Conservation (phyloP, 2,797 vertebrate species). For the Sciaenops ocellatus region DNA sequence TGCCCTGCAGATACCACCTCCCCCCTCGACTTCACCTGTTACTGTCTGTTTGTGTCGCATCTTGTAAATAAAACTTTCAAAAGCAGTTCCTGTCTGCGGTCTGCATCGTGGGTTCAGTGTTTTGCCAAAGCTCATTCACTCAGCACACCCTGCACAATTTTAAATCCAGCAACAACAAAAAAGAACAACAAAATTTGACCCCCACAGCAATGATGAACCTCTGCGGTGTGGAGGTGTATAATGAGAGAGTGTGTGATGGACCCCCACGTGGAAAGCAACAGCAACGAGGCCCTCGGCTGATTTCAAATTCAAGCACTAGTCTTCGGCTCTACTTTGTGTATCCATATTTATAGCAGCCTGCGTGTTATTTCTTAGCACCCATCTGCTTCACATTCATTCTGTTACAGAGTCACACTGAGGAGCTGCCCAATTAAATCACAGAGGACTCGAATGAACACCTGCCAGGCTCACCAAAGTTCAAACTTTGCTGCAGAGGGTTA, state of each 20-base stretch:
- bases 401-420: neutral
- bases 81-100: too few relatives aligned
- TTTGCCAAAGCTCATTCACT: neutral
- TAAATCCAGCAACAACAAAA: neutral
- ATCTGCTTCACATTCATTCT: slow-evolving; percentile 1
- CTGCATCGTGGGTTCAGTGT: too few relatives aligned
- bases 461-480: neutral
- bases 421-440: slow-evolving; percentile 3
- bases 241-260: neutral
- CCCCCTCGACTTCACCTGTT: too few relatives aligned
- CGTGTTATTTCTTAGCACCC: neutral
- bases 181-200: neutral
- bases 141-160: neutral
- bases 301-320: neutral
- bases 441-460: slow-evolving; percentile 1
- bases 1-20: too few relatives aligned
- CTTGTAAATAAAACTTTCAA: too few relatives aligned
- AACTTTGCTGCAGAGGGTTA: neutral
- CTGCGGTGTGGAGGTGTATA: neutral
- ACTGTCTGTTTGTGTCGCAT: too few relatives aligned
- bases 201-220: neutral
- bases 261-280: neutral
- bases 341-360: slow-evolving; percentile 14
- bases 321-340: neutral
- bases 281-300: neutral